Percentiles rank a stretch among this genome's conserved stretches.
These are phyloP conservation scores for Zosterops hypoxanthus DNA, from an alignment of 2,113 vertebrate species.

Conservation along the genomic window DNA sequence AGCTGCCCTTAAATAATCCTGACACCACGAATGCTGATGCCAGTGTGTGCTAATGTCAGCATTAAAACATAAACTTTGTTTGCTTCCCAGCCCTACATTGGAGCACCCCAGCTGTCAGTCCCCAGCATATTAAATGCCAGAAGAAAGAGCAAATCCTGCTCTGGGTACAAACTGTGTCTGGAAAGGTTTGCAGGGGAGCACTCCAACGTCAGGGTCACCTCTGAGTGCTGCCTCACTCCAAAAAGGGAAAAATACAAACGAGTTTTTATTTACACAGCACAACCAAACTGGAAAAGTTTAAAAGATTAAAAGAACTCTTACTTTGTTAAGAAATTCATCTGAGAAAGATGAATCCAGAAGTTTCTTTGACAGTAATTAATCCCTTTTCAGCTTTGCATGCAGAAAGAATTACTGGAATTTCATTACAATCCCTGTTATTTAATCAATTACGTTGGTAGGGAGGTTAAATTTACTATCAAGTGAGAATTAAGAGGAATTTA, in stretches of 20 bases:
- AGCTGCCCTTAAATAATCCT: not conserved
- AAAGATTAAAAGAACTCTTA: not conserved
- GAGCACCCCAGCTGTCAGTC: not conserved
- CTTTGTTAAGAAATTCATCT: not conserved
- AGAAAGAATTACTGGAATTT: conserved; percentile 49
- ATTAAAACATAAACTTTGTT: not conserved
- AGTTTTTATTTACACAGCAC: not conserved
- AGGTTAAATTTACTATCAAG: conserved; percentile 57
- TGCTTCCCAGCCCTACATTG: not conserved
- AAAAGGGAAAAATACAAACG: not conserved
- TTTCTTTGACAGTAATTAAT: conserved; percentile 52
- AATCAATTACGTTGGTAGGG: conserved; percentile 37
- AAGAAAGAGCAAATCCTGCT: not conserved
- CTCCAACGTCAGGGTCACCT: not conserved
- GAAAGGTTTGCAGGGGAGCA: not conserved
- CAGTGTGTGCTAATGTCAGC: not conserved
- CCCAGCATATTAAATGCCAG: not conserved
- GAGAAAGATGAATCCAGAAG: conserved; percentile 34
- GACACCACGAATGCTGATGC: not conserved
- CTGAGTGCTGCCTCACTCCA: not conserved
- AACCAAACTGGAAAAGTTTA: not conserved
- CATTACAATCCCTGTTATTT: conserved; percentile 52
- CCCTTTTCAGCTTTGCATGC: conserved; percentile 4
- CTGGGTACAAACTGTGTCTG: not conserved
- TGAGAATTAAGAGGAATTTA: conserved; percentile 40